Evolutionary conservation across 2,797 vertebrate species (phyloP).

Genomic region (Adelosebastes latens): DNA sequence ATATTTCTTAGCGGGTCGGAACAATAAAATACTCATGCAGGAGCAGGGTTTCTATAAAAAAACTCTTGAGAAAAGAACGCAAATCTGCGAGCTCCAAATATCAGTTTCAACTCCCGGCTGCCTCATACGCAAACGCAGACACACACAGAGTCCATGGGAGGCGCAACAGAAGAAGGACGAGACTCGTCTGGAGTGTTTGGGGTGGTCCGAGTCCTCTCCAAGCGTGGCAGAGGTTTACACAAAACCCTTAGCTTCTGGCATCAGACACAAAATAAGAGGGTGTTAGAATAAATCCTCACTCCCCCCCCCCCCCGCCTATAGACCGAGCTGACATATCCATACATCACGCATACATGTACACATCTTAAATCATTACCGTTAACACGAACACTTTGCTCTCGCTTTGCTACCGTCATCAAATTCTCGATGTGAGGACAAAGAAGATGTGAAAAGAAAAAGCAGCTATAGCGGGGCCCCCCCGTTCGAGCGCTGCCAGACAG

Average conservation of each 20-base stretch:
- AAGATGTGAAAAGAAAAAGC: conserved; percentile 9
- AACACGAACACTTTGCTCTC: conserved; percentile 11
- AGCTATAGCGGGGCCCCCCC: neutral
- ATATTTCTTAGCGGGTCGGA: neutral
- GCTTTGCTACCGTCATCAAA: conserved; percentile 4
- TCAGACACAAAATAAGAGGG: conserved; percentile 54
- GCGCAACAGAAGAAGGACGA: neutral
- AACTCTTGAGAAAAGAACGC: neutral
- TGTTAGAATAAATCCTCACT: conserved; percentile 51
- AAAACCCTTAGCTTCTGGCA: conserved; percentile 52
- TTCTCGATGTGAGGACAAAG: conserved; percentile 18
- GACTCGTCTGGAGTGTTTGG: conserved; percentile 32
- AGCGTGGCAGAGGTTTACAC: conserved; percentile 49
- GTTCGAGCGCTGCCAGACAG: conserved; percentile 44
- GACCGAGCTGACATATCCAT: conserved; percentile 5
- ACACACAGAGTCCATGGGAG: neutral
- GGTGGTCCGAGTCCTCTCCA: conserved; percentile 47
- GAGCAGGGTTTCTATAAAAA: neutral
- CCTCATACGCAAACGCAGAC: neutral
- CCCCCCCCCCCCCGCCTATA: neutral
- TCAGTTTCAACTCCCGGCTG: neutral
- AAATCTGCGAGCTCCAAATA: neutral
- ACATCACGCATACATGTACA: conserved; percentile 22
- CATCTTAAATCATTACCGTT: conserved; percentile 47
- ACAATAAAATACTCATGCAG: too few relatives aligned